Percentiles rank a stretch among this genome's conserved stretches.
These are phyloP conservation scores for Psittacula cyanocephala DNA, from an alignment of 2,113 vertebrate genomes.

Conservation along the genomic window DNA sequence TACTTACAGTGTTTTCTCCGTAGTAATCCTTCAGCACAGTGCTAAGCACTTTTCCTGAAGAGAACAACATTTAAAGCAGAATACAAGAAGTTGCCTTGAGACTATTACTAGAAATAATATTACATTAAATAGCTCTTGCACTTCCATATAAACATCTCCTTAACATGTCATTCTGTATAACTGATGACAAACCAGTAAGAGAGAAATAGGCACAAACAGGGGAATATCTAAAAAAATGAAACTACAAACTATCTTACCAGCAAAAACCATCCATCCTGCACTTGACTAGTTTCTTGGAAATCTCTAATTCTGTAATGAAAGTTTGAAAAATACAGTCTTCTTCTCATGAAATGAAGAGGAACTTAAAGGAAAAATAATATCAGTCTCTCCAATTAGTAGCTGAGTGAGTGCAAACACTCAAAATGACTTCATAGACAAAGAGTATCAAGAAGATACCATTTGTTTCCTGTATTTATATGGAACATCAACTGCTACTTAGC, in stretches of 20 bases:
- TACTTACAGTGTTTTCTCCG: neutral
- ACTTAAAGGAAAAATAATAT: neutral
- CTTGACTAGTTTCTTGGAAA: neutral
- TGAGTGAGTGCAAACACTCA: neutral
- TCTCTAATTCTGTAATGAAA: neutral
- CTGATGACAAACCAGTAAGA: neutral
- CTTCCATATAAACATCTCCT: neutral
- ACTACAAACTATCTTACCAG: neutral
- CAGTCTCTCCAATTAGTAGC: neutral
- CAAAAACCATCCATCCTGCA: neutral
- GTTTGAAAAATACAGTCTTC: neutral
- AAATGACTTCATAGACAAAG: neutral
- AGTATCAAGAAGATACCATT: neutral
- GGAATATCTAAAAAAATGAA: neutral
- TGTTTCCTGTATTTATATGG: neutral
- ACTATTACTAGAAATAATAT: neutral
- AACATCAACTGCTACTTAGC: neutral
- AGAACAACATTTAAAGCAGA: neutral
- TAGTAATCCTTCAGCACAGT: neutral
- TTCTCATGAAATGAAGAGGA: neutral
- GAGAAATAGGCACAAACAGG: neutral
- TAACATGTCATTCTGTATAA: neutral
- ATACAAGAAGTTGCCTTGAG: neutral
- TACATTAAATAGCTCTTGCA: neutral
- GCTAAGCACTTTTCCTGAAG: neutral